Evolutionary conservation across 1,140 invertebrate species (phyloP), one percentile per base, ranked within the genome.

Genomic region (Bathynomus jamesi): DNA sequence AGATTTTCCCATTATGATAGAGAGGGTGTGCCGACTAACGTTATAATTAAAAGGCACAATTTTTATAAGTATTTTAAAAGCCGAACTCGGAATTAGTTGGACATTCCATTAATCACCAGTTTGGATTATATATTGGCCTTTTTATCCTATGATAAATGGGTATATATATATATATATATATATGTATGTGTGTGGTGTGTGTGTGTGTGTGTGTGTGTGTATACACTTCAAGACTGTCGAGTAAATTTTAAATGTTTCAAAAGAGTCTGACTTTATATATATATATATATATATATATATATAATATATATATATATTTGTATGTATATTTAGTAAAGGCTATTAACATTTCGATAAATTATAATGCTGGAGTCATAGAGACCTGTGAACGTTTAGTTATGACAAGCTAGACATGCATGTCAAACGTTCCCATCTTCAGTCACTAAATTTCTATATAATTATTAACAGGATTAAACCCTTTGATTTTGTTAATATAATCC

Each of bases 141-240:
- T 53, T 53, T 53, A 53, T 1, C 2, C 5, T 53, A 11, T 1
- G 2, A 5, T 53, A 53, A 17, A 53, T 53, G 21, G 13, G 21
- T 53, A 53, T 53, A 53, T 53, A 53, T 53, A 53, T 53, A 53
- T 53, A 53, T 53, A 53, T 53, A 53, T 53, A 53, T 53, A 53
- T 53, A 53, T 53, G 21, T 53, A 53, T 53, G 21, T 53, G 21
- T 53, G 21, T 53, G n/a, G 21, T 53, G 21, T 53, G 21, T 53
- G 21, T 53, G 21, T 53, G 17, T 53, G 21, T 53, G 21, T 53
- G 21, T 53, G 21, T 53, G 21, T 53, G 21, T 53, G 21, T 53
- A 53, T 53, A 53, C n/a, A n/a, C n/a, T n/a, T n/a, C n/a, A n/a
- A n/a, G n/a, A n/a, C n/a, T n/a, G n/a, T n/a, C n/a, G n/a, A n/a